phyloP scores from a whole-genome alignment of 30 jellyfish, hydroid and myxozoan genomes.

The Hydractinia echinata region DNA sequence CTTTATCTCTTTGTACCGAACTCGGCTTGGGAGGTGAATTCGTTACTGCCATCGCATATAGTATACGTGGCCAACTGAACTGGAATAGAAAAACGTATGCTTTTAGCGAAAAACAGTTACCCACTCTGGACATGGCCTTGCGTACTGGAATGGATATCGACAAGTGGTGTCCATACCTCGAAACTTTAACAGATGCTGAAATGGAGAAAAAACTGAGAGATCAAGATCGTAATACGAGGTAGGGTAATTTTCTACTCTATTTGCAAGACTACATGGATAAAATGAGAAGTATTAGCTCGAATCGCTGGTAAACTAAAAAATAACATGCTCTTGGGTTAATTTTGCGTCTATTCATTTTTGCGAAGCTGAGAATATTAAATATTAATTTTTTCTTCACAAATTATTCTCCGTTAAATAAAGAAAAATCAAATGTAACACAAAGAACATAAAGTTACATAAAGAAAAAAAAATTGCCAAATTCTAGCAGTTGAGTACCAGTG shows the following conservation, averaged over 20 bases:
- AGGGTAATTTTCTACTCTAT: not conserved
- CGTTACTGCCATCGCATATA: slow-evolving; percentile 91
- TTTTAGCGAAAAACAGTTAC: slow-evolving; percentile 81
- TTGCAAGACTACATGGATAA: too few relatives aligned
- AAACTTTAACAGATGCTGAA: slow-evolving; percentile 89
- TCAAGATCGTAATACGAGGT: slow-evolving; percentile 89
- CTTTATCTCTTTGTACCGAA: slow-evolving; percentile 85
- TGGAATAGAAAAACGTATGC: slow-evolving; percentile 89
- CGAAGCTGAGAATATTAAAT: not conserved
- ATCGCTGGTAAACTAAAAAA: not conserved
- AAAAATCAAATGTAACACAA: too few relatives aligned
- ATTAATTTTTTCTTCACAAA: too few relatives aligned
- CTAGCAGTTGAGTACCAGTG: too few relatives aligned
- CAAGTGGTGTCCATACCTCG: slow-evolving; percentile 92
- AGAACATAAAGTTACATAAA: too few relatives aligned
- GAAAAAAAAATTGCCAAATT: too few relatives aligned
- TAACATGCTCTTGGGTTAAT: too few relatives aligned
- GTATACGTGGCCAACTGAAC: slow-evolving; percentile 89
- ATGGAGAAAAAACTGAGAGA: slow-evolving; percentile 91
- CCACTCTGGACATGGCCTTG: slow-evolving; percentile 67
- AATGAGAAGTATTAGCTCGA: too few relatives aligned
- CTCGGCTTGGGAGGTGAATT: slow-evolving; percentile 94
- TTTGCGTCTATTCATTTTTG: not conserved
- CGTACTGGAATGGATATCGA: slow-evolving; percentile 93
- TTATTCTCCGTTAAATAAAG: too few relatives aligned